Evolutionary conservation across 2,113 vertebrate genomes (phyloP).

Genomic region (Solenodon paradoxus): DNA sequence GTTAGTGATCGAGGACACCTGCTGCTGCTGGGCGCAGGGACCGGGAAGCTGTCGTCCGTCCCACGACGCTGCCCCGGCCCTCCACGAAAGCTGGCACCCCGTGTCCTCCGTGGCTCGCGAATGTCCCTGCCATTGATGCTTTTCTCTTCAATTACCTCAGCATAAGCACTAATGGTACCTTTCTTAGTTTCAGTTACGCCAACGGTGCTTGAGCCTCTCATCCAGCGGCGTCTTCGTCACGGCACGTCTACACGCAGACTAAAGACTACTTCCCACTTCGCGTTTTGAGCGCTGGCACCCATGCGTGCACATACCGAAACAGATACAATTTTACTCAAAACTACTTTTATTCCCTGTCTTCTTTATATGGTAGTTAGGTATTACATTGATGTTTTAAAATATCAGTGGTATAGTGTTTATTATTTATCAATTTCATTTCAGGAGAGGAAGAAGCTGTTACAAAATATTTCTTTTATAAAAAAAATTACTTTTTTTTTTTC

Average conservation of each 20-base stretch:
- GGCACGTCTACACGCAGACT: no score
- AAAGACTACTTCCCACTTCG: neutral
- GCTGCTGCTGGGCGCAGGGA: no score
- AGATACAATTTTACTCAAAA: neutral
- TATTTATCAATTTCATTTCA: neutral
- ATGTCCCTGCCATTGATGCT: no score
- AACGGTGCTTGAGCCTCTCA: neutral
- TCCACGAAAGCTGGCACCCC: neutral
- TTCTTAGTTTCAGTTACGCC: no score
- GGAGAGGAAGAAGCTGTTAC: neutral
- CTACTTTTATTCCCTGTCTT: neutral
- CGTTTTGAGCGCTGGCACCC: neutral
- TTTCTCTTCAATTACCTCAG: neutral
- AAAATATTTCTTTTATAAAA: no score
- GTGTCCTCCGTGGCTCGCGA: neutral
- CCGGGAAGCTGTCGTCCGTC: no score
- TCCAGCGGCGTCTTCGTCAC: no score
- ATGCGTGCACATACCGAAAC: neutral
- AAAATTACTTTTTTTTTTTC: no score
- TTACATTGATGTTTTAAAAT: neutral
- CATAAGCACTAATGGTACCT: neutral
- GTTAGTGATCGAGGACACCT: neutral
- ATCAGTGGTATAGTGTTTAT: neutral
- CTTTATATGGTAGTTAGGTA: neutral
- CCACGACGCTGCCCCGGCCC: no score